These are phyloP conservation scores for Stratiomys singularior DNA, from an alignment of 2,888 invertebrate genomes.

Conservation along the genomic window DNA sequence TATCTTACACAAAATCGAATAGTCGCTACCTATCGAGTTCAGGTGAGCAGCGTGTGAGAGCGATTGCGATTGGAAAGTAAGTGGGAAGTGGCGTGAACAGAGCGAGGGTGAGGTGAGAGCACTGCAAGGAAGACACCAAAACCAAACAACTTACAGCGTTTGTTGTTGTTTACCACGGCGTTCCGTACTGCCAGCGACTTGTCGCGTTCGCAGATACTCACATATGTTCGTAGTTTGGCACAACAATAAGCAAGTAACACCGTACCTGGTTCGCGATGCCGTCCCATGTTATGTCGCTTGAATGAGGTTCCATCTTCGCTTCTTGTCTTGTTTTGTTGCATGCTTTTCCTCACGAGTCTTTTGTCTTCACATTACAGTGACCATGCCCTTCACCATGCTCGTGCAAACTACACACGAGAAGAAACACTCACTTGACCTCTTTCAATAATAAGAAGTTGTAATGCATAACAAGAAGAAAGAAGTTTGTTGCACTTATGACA, in stretches of 20 bases:
- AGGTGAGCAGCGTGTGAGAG: constrained; percentile 26
- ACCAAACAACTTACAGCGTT: not conserved
- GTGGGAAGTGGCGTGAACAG: too few relatives aligned
- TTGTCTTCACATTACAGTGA: constrained; percentile 33
- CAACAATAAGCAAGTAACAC: constrained; percentile 1
- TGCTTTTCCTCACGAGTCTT: not conserved
- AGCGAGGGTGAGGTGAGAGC: constrained; percentile 12
- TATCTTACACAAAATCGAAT: constrained; percentile 21
- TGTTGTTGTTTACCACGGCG: constrained; percentile 27
- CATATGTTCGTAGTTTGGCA: not conserved
- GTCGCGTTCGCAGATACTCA: constrained; percentile 4
- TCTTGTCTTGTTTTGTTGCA: constrained; percentile 19
- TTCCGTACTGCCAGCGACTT: not conserved
- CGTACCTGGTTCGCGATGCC: too few relatives aligned
- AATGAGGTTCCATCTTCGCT: not conserved
- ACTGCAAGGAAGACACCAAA: not conserved
- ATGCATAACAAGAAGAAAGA: constrained; percentile 10
- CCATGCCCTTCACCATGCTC: constrained; percentile 33
- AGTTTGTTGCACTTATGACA: constrained; percentile 31
- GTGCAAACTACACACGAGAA: not conserved
- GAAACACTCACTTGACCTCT: constrained; percentile 40
- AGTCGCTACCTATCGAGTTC: constrained; percentile 7
- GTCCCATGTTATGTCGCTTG: too few relatives aligned
- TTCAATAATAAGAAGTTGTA: constrained; percentile 25
- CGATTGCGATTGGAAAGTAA: constrained; percentile 31